These are phyloP conservation scores for Drosophila funebris DNA, from an alignment of 1,140 invertebrate species.

Conservation along the genomic window DNA sequence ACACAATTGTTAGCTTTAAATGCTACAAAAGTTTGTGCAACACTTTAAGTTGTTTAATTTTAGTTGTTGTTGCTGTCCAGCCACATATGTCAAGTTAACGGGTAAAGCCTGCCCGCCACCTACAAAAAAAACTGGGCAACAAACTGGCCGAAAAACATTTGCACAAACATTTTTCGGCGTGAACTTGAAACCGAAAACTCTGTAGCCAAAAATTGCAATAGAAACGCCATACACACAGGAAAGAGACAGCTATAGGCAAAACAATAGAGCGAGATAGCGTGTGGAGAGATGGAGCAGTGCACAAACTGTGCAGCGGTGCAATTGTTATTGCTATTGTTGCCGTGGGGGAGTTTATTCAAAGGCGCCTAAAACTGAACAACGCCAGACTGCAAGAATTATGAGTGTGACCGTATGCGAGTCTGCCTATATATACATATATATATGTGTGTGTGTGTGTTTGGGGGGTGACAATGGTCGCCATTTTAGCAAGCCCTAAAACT, in stretches of 20 bases:
- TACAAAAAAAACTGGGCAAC: background rate
- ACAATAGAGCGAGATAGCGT: background rate
- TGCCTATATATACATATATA: conserved; percentile 6
- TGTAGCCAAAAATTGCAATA: conserved; percentile 24
- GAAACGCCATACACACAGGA: background rate
- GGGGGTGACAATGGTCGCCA: conserved; percentile 77
- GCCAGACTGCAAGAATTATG: conserved; percentile 70
- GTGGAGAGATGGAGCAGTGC: background rate
- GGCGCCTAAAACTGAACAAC: conserved; percentile 65
- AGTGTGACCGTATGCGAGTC: conserved; percentile 36
- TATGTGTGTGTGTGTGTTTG: conserved; percentile 17
- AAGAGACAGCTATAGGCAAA: background rate
- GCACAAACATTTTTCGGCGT: conserved; percentile 42
- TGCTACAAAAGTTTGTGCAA: conserved; percentile 25
- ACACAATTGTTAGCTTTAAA: conserved; percentile 58
- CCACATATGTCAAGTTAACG: conserved; percentile 30
- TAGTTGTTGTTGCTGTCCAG: conserved; percentile 10
- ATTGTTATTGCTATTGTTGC: conserved; percentile 11
- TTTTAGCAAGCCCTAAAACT: conserved; percentile 51
- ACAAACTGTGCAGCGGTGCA: conserved; percentile 8
- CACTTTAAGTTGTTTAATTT: conserved; percentile 30
- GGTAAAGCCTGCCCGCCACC: background rate
- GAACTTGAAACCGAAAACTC: conserved; percentile 46
- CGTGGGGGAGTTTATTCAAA: conserved; percentile 58
- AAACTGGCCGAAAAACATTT: conserved; percentile 31